These are phyloP conservation scores for Sebastes kiyomatsui DNA, from an alignment of 2,797 vertebrate species.

Conservation along the genomic window DNA sequence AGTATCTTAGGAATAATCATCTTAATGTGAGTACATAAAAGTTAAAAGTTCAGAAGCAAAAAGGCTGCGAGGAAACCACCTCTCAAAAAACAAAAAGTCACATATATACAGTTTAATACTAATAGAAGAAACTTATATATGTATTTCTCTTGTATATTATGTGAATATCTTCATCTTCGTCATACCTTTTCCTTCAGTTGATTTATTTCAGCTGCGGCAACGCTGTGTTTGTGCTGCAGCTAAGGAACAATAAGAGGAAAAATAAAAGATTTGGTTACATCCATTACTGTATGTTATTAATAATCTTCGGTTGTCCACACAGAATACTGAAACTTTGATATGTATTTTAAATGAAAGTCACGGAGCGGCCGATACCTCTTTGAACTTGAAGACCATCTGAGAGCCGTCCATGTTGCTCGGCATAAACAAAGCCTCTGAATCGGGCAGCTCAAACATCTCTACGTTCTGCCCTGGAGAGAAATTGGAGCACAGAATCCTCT, in stretches of 20 bases:
- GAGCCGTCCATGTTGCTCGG: slow-evolving; percentile 89
- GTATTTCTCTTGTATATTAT: neutral
- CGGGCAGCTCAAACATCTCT: slow-evolving; percentile 90
- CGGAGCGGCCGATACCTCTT: slow-evolving; percentile 83
- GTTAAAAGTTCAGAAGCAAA: neutral
- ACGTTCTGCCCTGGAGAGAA: slow-evolving; percentile 83
- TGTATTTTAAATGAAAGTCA: neutral
- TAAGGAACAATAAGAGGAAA: slow-evolving; percentile 61
- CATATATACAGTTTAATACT: neutral
- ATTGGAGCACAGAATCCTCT: slow-evolving; percentile 85
- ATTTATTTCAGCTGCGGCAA: slow-evolving; percentile 86
- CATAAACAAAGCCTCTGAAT: slow-evolving; percentile 86
- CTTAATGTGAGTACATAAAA: neutral
- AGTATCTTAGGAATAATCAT: neutral
- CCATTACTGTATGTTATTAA: neutral
- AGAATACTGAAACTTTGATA: neutral
- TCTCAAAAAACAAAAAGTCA: neutral
- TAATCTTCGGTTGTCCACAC: neutral
- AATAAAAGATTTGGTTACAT: slow-evolving; percentile 19
- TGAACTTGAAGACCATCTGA: slow-evolving; percentile 89
- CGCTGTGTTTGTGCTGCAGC: slow-evolving; percentile 89
- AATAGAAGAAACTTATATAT: neutral
- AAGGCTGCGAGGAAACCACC: neutral
- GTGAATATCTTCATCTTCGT: neutral
- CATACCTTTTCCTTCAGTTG: slow-evolving; percentile 89